Base-by-base conservation (phyloP, 2,888 invertebrate species). In the Athalia cordata region DNA sequence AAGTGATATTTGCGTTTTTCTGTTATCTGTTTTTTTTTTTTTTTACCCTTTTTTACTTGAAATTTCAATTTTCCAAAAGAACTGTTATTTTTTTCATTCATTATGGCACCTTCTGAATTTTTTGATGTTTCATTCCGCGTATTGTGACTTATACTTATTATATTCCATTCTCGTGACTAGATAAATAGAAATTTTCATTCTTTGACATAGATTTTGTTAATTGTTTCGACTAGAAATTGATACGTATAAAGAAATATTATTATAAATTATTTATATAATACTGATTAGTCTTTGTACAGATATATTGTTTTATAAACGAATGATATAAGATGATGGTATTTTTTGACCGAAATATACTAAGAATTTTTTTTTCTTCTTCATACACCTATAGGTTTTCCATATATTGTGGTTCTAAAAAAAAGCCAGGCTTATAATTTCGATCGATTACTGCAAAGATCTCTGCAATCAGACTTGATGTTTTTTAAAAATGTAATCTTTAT, bases 161-260 rank as follows among this genome's bases (percentile, higher is more conserved):
- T 43, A 11, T 66, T 50, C n/a, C 5, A 8, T 15, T 66, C 49
- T 66, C n/a, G 13, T 74, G 81, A 79, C 79, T 82, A 64, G 75
- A 82, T 79, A 11, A 78, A 74, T 80, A 82, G 76, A 81, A 79
- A 79, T 15, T 49, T 49, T 13, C 8, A 15, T 47, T 5, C 8
- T 50, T 13, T 66, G 66, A 66, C 66, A 49, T 66, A 66, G 66
- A 66, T 49, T 50, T 66, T 49, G 82, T 72, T 75, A 74, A 77
- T 68, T 49, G 55, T 15, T 6, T 74, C 78, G 79, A 81, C 80
- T 82, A 80, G 78, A 62, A 70, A 76, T 75, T 64, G 75, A 79
- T 79, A 79, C 64, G 29, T 29, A 29, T 29, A 29, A 0, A 29
- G 29, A 29, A 29, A 29, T 29, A 29, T 29, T 29, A 29, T 29